Evolutionary conservation across 2,113 vertebrate species (phyloP).

Genomic region (Elephantulus edwardii): DNA sequence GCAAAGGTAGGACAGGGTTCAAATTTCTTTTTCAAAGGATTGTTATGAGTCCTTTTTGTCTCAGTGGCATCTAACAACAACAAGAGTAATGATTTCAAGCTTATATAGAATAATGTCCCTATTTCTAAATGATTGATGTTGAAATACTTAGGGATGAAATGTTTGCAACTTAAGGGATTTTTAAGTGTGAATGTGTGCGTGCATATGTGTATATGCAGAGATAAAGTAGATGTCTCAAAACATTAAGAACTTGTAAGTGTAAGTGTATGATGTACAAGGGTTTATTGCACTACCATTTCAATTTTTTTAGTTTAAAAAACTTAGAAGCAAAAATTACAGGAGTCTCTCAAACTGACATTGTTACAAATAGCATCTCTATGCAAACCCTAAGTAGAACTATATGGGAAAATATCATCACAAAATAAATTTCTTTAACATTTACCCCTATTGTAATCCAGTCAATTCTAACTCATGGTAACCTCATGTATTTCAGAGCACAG

Average conservation of each 20-base stretch:
- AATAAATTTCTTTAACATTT: background rate
- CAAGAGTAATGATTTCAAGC: background rate
- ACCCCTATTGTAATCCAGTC: background rate
- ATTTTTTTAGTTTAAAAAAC: slow-evolving; percentile 11
- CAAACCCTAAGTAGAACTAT: background rate
- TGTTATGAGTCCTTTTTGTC: too few species aligned
- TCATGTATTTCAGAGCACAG: background rate
- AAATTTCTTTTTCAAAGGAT: too few species aligned
- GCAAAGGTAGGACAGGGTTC: too few species aligned
- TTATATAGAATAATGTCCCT: background rate
- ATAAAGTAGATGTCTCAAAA: slow-evolving; percentile 19
- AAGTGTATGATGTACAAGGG: background rate
- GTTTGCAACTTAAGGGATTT: background rate
- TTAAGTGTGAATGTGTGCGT: background rate
- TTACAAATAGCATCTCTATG: too few species aligned
- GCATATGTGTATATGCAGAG: background rate
- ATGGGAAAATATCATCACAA: background rate
- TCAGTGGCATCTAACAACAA: too few species aligned
- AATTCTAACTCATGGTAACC: background rate
- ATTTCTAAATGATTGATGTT: background rate
- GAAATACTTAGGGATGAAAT: background rate
- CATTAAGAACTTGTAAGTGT: background rate
- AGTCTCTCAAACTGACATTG: background rate
- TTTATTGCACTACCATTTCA: background rate
- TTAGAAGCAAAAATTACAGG: background rate